phyloP scores from a whole-genome alignment of 2,113 vertebrate species.

The Centrocercus urophasianus region DNA sequence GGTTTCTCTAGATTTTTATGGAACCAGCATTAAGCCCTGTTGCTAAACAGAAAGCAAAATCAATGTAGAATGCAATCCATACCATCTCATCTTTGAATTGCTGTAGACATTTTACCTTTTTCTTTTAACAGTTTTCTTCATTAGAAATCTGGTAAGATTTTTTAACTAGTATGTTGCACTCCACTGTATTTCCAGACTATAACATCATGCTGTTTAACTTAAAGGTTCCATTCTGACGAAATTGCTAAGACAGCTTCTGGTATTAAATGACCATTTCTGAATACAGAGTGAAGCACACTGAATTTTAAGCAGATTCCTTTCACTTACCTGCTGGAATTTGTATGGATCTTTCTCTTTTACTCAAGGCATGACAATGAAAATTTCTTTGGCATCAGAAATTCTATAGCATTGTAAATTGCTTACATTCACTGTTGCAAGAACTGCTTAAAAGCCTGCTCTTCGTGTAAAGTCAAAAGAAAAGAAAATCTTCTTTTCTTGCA shows the following conservation, averaged over 20 bases:
- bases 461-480: rapidly evolving
- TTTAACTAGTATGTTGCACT: background rate
- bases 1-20: constrained; percentile 1
- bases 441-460: background rate
- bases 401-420: background rate
- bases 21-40: constrained; percentile 8
- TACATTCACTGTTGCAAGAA: background rate
- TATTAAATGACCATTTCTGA: background rate
- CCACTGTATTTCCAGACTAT: background rate
- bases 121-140: background rate
- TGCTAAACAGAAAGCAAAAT: constrained; percentile 59
- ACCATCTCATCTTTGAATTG: constrained; percentile 10
- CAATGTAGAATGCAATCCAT: constrained; percentile 12
- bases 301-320: background rate
- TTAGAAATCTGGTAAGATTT: background rate
- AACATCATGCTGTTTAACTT: background rate
- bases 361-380: background rate
- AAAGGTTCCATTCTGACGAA: background rate
- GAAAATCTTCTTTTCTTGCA: background rate
- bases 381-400: background rate
- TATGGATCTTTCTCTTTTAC: background rate
- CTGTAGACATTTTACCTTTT: background rate
- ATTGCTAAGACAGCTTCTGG: background rate
- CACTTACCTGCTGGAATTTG: background rate
- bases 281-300: background rate